These are phyloP conservation scores for Lasioglossum calceatum DNA, from an alignment of 2,888 invertebrate species.

Conservation along the genomic window DNA sequence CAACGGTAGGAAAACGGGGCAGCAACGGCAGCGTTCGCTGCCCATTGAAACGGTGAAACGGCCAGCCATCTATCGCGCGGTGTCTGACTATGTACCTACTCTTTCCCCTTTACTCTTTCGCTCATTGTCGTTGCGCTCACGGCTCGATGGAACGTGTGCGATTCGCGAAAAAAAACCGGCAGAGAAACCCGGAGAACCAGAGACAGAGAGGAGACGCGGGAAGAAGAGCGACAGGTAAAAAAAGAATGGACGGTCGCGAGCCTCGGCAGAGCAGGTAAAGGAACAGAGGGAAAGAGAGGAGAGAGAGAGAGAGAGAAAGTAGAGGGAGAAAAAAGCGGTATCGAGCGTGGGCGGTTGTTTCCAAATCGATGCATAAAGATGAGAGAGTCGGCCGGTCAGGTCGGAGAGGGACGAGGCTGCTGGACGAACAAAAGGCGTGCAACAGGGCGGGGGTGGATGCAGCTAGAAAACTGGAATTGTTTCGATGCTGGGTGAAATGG, in stretches of 20 bases:
- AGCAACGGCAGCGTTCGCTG: slow-evolving; percentile 6
- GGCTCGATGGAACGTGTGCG: slow-evolving; percentile 43
- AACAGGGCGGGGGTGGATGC: slow-evolving; percentile 6
- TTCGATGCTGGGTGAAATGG: slow-evolving; percentile 49
- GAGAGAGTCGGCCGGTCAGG: slow-evolving; percentile 16
- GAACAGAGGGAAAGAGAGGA: background rate
- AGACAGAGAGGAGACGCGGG: background rate
- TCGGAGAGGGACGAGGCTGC: slow-evolving; percentile 9
- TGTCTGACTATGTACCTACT: slow-evolving; percentile 45
- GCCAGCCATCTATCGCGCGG: slow-evolving; percentile 26
- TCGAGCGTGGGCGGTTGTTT: slow-evolving; percentile 58
- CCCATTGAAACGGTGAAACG: slow-evolving; percentile 39
- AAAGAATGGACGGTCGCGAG: background rate
- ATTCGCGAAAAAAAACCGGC: slow-evolving; percentile 17
- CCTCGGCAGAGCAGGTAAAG: slow-evolving; percentile 2
- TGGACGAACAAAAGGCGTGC: slow-evolving; percentile 18
- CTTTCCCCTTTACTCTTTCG: slow-evolving; percentile 33
- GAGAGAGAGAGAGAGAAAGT: background rate
- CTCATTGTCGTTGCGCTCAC: slow-evolving; percentile 40
- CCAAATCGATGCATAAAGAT: slow-evolving; percentile 64
- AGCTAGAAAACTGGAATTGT: slow-evolving; percentile 48
- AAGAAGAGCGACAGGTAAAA: background rate
- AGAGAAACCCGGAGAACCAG: background rate
- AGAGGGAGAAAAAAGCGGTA: slow-evolving; percentile 22
- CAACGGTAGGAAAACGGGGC: background rate